phyloP scores from a whole-genome alignment of 2,888 invertebrate species.

The Polia nebulosa region DNA sequence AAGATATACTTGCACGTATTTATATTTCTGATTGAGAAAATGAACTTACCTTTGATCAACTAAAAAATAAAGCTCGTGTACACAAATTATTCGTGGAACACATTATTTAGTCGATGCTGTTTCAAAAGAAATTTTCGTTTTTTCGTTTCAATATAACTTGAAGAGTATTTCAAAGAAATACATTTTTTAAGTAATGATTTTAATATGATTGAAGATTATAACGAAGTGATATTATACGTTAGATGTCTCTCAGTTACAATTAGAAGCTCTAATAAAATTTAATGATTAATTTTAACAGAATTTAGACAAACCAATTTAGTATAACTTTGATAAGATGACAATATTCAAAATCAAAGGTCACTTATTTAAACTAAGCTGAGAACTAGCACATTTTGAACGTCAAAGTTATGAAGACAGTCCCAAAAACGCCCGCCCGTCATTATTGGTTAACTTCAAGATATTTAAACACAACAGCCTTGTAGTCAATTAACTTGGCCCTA shows the following conservation, averaged over 20 bases:
- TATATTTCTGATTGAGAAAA: not conserved
- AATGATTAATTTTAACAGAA: not conserved
- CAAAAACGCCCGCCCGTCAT: too few species aligned
- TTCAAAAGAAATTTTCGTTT: not conserved
- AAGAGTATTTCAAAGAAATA: conserved; percentile 9
- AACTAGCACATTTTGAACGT: too few species aligned
- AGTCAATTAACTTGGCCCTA: not conserved
- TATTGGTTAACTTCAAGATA: not conserved
- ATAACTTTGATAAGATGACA: not conserved
- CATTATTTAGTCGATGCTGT: not conserved
- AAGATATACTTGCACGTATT: not conserved
- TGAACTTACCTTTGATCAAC: not conserved
- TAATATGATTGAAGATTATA: conserved; percentile 1
- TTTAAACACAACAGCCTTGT: not conserved
- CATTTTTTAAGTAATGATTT: not conserved
- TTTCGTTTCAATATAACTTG: not conserved
- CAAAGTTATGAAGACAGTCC: too few species aligned
- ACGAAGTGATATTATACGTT: not conserved
- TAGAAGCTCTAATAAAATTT: not conserved
- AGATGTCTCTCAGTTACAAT: not conserved
- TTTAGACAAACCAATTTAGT: not conserved
- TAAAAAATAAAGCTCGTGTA: not conserved
- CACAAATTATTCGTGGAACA: not conserved
- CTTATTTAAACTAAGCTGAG: too few species aligned
- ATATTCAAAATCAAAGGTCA: too few species aligned